A percentile compares a stretch with the other conserved stretches of the same genome.
Conservation (phyloP, 2,113 vertebrate genomes). For the Ochotona curzoniae region DNA sequence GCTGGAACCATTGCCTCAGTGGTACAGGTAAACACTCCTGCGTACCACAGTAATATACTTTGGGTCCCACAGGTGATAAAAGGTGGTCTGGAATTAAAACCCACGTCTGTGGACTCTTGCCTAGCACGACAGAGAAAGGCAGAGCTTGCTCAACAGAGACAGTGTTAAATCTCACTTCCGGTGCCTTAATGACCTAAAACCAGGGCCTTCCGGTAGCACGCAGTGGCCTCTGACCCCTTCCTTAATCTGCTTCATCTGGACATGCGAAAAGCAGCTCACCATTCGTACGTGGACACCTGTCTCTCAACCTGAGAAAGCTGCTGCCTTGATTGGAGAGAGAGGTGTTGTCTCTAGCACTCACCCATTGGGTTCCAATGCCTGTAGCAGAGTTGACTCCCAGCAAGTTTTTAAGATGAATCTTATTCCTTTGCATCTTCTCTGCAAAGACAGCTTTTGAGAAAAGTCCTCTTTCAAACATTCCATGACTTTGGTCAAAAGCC, state of each 20-base stretch:
- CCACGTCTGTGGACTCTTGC: not conserved
- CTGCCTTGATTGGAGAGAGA: conserved; percentile 10
- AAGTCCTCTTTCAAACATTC: conserved; percentile 83
- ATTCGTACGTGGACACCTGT: not conserved
- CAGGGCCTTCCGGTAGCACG: not conserved
- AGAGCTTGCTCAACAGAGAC: not conserved
- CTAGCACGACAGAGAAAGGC: conserved; percentile 21
- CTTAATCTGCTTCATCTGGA: not conserved
- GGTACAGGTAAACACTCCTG: not conserved
- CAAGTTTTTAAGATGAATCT: conserved; percentile 59
- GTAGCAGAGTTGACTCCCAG: conserved; percentile 51
- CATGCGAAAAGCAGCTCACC: not conserved
- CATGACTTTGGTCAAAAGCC: conserved; percentile 82
- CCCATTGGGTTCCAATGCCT: conserved; percentile 72
- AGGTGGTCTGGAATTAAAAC: conserved; percentile 46
- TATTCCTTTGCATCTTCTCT: conserved; percentile 75
- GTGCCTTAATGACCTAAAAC: not conserved
- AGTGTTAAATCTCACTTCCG: not conserved
- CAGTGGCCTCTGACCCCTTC: too few relatives aligned
- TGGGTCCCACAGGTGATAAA: not conserved
- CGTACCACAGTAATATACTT: not conserved
- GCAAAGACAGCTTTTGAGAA: conserved; percentile 77
- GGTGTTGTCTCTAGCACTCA: conserved; percentile 48
- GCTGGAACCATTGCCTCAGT: not conserved
- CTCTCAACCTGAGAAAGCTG: not conserved